Evolutionary conservation across 2,888 invertebrate genomes (phyloP), one percentile per base, ranked within the genome.

Genomic region (Helicoverpa assulta): DNA sequence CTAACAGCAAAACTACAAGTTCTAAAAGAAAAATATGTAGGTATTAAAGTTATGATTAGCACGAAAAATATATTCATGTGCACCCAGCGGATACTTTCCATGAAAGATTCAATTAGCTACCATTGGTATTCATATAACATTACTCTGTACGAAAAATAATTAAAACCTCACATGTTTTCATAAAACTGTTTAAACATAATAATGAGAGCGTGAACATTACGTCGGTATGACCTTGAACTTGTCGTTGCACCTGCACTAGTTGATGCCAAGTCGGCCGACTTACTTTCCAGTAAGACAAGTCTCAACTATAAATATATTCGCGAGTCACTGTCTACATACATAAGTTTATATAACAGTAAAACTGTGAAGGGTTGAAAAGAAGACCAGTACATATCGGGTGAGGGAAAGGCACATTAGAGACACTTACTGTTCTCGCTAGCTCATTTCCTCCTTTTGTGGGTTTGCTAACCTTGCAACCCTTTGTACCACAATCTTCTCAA

Each of bases 211-310:
- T 66, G 8, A 61, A 40, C 55, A 62, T 70, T 55, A 59, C 73
- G 56, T 56, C 40, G 74, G 58, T 60, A 50, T 53, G 51, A 51
- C 79, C 81, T 68, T 81, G 76, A 80, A 80, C 80, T 78, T 73
- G 79, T 54, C 19, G 26, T 51, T 54, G 67, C 77, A 80, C 58
- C 67, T 72, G 73, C 63, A 55, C 12, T 59, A 50, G 16, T 40
- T 55, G 63, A 51, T 77, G 76, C 78, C 78, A 76, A 77, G 67
- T 76, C 59, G 57, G 60, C 16, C 67, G 50, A 29, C 63, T 61
- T 72, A 76, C 72, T 72, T 76, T 71, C 59, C 52, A 50, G 29
- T 57, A 62, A 74, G 8, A 68, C 68, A 19, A 59, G 18, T 53
- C 47, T 14, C 51, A 52, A 37, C 65, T 56, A 69, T 66, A 61